A percentile compares a stretch with the other conserved stretches of the same genome.
These are phyloP conservation scores for Aplocera efformata DNA, from an alignment of 2,888 invertebrate species.

Conservation along the genomic window DNA sequence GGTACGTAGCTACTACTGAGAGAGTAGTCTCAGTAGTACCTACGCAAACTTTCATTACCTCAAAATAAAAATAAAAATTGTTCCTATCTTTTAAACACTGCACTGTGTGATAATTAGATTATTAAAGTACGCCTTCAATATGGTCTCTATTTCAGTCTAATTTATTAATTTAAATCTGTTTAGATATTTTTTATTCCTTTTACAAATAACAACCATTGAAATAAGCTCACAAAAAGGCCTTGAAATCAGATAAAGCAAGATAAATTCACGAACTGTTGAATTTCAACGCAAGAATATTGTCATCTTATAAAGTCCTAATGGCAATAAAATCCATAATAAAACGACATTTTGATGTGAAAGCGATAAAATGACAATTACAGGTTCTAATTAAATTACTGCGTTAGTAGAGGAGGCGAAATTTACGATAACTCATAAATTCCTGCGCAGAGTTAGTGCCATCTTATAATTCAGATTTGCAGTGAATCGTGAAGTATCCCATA, in stretches of 20 bases:
- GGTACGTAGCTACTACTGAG: no score
- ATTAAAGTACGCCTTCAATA: no score
- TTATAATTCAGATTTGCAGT: constrained; percentile 48
- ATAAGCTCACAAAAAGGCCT: neutral
- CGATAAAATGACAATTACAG: constrained; percentile 50
- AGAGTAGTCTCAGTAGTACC: no score
- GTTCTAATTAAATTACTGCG: constrained; percentile 45
- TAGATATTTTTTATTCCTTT: no score
- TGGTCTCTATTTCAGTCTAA: no score
- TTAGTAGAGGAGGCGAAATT: constrained; percentile 44
- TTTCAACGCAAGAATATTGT: constrained; percentile 2
- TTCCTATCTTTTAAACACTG: no score
- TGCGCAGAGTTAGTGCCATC: constrained; percentile 43
- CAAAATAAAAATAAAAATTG: no score
- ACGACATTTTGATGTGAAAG: constrained; percentile 32
- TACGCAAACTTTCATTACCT: no score
- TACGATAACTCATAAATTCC: constrained; percentile 58
- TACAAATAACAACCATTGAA: no score
- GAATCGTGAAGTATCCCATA: constrained; percentile 36
- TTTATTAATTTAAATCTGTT: no score
- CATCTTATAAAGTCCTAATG: constrained; percentile 11
- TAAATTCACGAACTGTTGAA: neutral
- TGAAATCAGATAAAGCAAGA: no score
- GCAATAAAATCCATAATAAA: constrained; percentile 23
- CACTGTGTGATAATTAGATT: no score